Percentiles rank a stretch among this genome's conserved stretches.
Evolutionary conservation across 1,140 invertebrate species (phyloP).

Genomic region (Habropoda laboriosa): DNA sequence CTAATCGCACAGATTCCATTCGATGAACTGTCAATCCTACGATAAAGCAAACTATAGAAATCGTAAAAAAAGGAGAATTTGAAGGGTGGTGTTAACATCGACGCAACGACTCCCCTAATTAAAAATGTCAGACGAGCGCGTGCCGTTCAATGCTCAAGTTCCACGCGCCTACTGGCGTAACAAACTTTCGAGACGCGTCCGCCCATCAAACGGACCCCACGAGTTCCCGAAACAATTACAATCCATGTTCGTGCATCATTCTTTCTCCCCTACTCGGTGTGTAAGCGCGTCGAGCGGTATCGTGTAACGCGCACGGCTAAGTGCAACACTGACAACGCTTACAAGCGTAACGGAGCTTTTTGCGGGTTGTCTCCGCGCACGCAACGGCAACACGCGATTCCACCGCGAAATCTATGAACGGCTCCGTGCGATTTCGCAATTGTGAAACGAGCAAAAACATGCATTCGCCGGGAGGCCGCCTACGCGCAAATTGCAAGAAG

Average conservation of each 20-base stretch:
- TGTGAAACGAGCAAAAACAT: constrained; percentile 23
- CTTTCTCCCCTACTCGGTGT: background rate
- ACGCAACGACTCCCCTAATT: background rate
- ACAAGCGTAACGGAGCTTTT: constrained; percentile 50
- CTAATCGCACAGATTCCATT: too few relatives aligned
- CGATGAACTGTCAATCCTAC: too few relatives aligned
- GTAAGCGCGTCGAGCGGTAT: background rate
- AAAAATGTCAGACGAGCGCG: constrained; percentile 7
- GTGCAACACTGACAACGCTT: constrained; percentile 47
- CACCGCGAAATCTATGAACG: constrained; percentile 24
- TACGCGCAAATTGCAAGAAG: constrained; percentile 32
- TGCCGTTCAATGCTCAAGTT: constrained; percentile 1
- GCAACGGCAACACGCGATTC: constrained; percentile 41
- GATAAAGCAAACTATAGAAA: too few relatives aligned
- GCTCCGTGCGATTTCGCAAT: constrained; percentile 35
- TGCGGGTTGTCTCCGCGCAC: constrained; percentile 33
- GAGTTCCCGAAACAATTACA: constrained; percentile 32
- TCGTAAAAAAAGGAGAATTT: too few relatives aligned
- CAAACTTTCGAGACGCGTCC: constrained; percentile 33
- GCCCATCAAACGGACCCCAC: constrained; percentile 17
- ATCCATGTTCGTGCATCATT: constrained; percentile 34
- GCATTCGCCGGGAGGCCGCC: background rate
- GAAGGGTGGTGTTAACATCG: background rate
- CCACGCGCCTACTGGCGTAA: background rate
- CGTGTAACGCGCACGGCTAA: constrained; percentile 31